phyloP scores from a whole-genome alignment of 2,888 invertebrate genomes.

The Tetrapedia diversipes region DNA sequence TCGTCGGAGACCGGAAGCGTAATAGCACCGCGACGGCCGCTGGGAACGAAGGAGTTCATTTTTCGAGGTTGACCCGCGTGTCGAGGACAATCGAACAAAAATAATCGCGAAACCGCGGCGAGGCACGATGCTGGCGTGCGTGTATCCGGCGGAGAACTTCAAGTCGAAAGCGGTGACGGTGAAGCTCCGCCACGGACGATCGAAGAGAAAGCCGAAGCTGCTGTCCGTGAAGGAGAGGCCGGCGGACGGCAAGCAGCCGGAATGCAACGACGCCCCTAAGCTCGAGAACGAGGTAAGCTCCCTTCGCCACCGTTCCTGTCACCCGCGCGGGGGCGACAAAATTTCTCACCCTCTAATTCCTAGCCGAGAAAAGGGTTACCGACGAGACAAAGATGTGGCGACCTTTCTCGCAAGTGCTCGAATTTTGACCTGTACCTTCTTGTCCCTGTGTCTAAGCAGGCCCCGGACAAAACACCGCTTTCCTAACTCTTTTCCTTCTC shows the following conservation, averaged over 20 bases:
- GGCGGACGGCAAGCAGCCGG: conserved; percentile 47
- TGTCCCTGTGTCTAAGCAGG: too few species aligned
- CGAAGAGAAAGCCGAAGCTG: conserved; percentile 75
- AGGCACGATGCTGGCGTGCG: conserved; percentile 78
- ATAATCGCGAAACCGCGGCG: conserved; percentile 35
- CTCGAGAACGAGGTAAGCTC: conserved; percentile 73
- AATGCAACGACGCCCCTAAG: conserved; percentile 48
- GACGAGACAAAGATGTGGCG: too few species aligned
- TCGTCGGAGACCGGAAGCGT: not conserved
- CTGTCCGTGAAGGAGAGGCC: conserved; percentile 72
- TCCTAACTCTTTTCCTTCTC: not conserved
- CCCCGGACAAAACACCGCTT: too few species aligned
- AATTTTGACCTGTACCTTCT: too few species aligned
- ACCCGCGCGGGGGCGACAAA: too few species aligned
- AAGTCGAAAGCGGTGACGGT: conserved; percentile 77
- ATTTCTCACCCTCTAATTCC: too few species aligned
- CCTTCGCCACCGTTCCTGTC: conserved; percentile 8
- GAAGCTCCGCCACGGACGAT: conserved; percentile 77
- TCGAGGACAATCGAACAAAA: conserved; percentile 24
- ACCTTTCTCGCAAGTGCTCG: too few species aligned
- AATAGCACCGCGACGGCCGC: too few species aligned
- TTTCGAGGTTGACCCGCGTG: too few species aligned
- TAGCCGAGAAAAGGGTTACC: too few species aligned
- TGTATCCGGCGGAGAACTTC: conserved; percentile 80
- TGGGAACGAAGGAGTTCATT: too few species aligned